These are phyloP conservation scores for Brienomyrus brachyistius DNA, from an alignment of 2,113 vertebrate species.

Conservation along the genomic window DNA sequence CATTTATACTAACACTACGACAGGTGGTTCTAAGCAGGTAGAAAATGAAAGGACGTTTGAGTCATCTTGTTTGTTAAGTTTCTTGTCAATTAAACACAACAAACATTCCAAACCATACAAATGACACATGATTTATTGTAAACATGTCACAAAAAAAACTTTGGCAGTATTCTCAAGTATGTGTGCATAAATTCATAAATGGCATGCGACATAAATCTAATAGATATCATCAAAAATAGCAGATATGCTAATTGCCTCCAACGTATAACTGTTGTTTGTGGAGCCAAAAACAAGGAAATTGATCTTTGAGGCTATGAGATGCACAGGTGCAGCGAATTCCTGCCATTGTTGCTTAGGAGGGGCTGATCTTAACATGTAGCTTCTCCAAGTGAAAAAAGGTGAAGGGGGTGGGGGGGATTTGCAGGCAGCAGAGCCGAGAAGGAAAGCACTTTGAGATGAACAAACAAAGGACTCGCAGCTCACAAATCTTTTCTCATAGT, in stretches of 20 bases:
- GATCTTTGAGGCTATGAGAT: background rate
- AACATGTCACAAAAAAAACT: background rate
- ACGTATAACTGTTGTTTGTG: background rate
- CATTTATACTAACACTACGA: background rate
- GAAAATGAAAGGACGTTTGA: background rate
- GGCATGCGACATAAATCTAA: background rate
- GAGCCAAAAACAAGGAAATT: background rate
- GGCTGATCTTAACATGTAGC: background rate
- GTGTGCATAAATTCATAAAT: background rate
- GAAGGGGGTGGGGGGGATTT: background rate
- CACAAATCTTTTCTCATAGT: background rate
- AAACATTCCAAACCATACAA: background rate
- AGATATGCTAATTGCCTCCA: background rate
- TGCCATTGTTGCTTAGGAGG: background rate
- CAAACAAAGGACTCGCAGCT: background rate
- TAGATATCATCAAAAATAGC: background rate
- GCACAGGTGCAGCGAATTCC: background rate
- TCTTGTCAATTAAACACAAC: background rate
- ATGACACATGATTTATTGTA: background rate
- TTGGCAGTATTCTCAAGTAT: background rate
- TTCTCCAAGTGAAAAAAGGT: background rate
- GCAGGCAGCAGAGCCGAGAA: background rate
- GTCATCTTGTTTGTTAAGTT: background rate
- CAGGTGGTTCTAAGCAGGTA: background rate
- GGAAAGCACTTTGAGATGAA: background rate